Evolutionary conservation across 2,113 vertebrate species (phyloP), one percentile per base, ranked within the genome.

Genomic region (Machaerirhynchus nigripectus): DNA sequence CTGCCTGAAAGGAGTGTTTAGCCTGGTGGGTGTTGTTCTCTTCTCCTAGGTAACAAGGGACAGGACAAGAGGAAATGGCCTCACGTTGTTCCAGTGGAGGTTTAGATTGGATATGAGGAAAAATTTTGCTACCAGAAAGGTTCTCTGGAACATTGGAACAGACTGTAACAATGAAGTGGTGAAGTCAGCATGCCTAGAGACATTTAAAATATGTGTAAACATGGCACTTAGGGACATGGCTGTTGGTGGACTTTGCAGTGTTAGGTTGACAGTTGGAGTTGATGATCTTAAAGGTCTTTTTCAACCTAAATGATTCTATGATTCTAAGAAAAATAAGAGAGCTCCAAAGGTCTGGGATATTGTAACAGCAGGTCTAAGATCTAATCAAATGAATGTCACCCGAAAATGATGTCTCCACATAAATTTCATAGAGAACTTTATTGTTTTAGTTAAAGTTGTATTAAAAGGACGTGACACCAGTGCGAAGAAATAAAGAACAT

Each of bases 191-290:
- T 24, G 9, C 15, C 13, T 83, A 49, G 22, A 33, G 11, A 11
- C 13, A 27, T 39, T 77, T n/a, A n/a, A 44, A 60, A 56, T 10
- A n/a, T 0, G 0, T 31, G 26, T 18, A 40, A 37, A 40, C 0
- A 0, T 33, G 18, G 8, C 3, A 4, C 3, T 56, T 33, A 33
- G 4, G 8, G 18, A 35, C 2, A 1, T 35, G 21, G 6, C 28
- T 61, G 27, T 8, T n/a, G 27, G 7, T 22, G 15, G 47, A 52
- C 22, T 53, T 57, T 2, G 4, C 13, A 33, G 44, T 59, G 20
- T 15, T 60, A 27, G 3, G 7, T 65, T 53, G 3, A 14, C 0
- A 2, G 21, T 24, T 56, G 35, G 20, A 73, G 4, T 6, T 7
- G 2, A 17, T 70, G 27, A 56, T 35, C 28, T 50, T 71, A 39